phyloP scores from a whole-genome alignment of 2,113 vertebrate species.

The Emydocephalus ijimae region DNA sequence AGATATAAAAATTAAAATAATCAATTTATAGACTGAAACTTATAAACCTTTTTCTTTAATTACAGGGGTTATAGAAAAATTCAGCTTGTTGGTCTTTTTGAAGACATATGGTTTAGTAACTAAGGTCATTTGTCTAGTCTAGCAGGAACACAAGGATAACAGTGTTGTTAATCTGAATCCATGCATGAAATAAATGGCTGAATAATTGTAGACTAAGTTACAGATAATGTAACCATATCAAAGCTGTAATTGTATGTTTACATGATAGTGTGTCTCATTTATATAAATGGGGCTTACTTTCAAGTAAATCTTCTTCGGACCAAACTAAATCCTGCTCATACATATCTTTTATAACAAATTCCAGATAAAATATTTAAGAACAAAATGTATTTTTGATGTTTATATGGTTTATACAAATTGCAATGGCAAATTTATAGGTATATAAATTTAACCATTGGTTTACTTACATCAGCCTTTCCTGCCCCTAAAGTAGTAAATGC shows the following conservation, averaged over 20 bases:
- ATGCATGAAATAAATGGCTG: not conserved
- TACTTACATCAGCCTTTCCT: not conserved
- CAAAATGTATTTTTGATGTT: not conserved
- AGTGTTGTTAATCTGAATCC: not conserved
- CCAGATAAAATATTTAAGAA: not conserved
- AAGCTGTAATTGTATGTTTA: not conserved
- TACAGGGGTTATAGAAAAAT: not conserved
- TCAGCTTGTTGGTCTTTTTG: not conserved
- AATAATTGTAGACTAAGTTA: not conserved
- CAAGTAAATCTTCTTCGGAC: too few species aligned
- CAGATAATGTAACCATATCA: not conserved
- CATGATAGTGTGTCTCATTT: not conserved
- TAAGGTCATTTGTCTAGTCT: not conserved
- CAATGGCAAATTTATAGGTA: not conserved
- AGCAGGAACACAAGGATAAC: not conserved
- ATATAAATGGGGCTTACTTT: not conserved
- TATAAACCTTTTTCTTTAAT: not conserved
- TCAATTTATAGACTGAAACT: not conserved
- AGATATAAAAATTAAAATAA: not conserved
- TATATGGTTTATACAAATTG: not conserved
- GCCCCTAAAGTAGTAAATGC: not conserved
- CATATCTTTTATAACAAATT: not conserved
- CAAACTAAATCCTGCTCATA: not conserved
- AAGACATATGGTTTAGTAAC: not conserved
- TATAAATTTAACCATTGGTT: not conserved